Conservation (phyloP, 1,140 invertebrate species). For the Sitophilus oryzae region DNA sequence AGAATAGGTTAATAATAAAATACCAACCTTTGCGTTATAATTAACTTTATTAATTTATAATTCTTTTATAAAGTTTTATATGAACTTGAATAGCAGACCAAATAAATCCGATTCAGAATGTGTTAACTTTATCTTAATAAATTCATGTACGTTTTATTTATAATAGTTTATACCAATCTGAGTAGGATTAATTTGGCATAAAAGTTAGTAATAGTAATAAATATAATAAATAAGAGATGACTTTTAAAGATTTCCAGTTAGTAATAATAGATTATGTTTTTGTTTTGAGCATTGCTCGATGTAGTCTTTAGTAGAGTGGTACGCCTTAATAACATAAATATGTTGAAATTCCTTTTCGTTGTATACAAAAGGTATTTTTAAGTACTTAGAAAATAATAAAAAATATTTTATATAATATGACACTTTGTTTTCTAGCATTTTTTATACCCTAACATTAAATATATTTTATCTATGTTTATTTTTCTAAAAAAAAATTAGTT, state of each 20-base stretch:
- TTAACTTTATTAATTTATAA: slow-evolving; percentile 47
- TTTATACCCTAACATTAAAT: background rate
- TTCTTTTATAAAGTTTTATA: slow-evolving; percentile 47
- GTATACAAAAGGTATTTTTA: background rate
- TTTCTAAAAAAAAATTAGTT: too few relatives aligned
- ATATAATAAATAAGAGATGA: slow-evolving; percentile 31
- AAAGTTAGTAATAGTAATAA: slow-evolving; percentile 38
- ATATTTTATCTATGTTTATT: background rate
- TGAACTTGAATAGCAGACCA: slow-evolving; percentile 43
- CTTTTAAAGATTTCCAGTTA: slow-evolving; percentile 28
- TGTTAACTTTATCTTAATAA: slow-evolving; percentile 25
- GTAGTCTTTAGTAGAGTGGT: slow-evolving; percentile 15
- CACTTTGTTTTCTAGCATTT: background rate
- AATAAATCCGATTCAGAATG: slow-evolving; percentile 40
- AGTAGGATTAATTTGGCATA: slow-evolving; percentile 37
- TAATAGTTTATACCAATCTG: slow-evolving; percentile 32
- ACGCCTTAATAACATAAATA: background rate
- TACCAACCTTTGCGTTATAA: slow-evolving; percentile 40
- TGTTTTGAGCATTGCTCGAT: slow-evolving; percentile 29
- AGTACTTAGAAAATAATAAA: too few relatives aligned
- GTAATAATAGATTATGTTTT: slow-evolving; percentile 18
- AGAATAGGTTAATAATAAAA: background rate
- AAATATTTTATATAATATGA: too few relatives aligned
- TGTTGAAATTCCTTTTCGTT: too few relatives aligned
- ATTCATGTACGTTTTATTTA: slow-evolving; percentile 33